phyloP scores from a whole-genome alignment of 2,888 invertebrate genomes.

The Villa cingulata region DNA sequence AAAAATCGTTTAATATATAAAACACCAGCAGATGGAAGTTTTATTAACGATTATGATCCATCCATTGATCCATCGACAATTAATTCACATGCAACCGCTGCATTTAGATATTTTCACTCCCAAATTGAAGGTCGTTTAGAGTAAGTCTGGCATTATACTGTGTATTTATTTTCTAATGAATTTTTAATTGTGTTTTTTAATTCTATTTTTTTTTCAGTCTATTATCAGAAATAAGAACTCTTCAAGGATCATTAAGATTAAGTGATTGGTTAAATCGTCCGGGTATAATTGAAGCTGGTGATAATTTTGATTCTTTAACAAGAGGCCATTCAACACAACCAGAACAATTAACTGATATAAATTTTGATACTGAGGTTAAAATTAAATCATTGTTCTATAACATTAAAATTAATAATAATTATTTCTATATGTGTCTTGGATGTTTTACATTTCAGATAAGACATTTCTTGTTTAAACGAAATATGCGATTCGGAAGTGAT shows the following conservation, averaged over 20 bases:
- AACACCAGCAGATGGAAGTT: conserved; percentile 23
- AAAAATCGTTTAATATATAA: conserved; percentile 34
- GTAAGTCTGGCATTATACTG: no score
- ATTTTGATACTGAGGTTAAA: conserved; percentile 43
- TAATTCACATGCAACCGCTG: conserved; percentile 50
- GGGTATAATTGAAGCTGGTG: conserved; percentile 38
- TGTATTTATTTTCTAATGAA: no score
- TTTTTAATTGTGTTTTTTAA: neutral
- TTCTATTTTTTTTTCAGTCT: conserved; percentile 26
- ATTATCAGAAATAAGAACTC: conserved; percentile 34
- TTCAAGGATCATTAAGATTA: conserved; percentile 35
- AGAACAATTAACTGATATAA: conserved; percentile 62
- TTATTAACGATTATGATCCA: conserved; percentile 39
- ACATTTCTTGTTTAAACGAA: conserved; percentile 51
- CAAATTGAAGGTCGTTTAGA: conserved; percentile 41
- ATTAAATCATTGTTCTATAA: no score
- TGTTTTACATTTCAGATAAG: conserved; percentile 41
- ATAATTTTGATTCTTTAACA: conserved; percentile 55
- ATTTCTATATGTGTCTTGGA: no score
- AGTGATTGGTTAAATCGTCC: conserved; percentile 43
- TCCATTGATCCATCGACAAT: conserved; percentile 43
- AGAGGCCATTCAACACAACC: conserved; percentile 66
- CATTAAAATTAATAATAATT: no score
- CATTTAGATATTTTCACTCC: conserved; percentile 50
- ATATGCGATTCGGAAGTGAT: conserved; percentile 63